These are phyloP conservation scores for Stenoptilia bipunctidactyla DNA, from an alignment of 2,888 invertebrate genomes.

Conservation along the genomic window DNA sequence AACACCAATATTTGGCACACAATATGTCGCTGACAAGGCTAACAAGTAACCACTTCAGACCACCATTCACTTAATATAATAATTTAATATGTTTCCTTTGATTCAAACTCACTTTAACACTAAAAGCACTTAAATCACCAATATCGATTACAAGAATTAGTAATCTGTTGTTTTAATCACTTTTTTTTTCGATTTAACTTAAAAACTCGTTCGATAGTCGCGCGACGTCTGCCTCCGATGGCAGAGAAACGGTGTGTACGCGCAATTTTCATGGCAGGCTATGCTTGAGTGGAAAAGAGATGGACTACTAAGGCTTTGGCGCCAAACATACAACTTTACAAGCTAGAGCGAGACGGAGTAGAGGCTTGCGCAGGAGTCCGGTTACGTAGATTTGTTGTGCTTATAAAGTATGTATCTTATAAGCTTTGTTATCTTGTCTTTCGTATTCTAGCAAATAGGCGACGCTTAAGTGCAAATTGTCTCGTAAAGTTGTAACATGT, in stretches of 20 bases:
- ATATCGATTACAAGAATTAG: no score
- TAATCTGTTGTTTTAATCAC: not conserved
- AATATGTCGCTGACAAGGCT: conserved; percentile 45
- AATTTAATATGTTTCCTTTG: not conserved
- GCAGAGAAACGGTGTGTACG: conserved; percentile 45
- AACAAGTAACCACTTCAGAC: conserved; percentile 43
- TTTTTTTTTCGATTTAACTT: conserved; percentile 11
- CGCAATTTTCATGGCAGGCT: conserved; percentile 42
- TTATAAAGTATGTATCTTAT: conserved; percentile 36
- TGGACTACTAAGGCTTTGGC: conserved; percentile 47
- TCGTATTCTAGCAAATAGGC: no score
- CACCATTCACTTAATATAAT: conserved; percentile 43
- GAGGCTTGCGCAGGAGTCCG: conserved; percentile 60
- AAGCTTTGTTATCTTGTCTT: conserved; percentile 2
- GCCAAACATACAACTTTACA: conserved; percentile 22
- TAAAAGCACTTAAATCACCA: not conserved
- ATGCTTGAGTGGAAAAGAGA: conserved; percentile 46
- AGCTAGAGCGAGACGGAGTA: conserved; percentile 40
- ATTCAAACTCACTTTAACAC: conserved; percentile 1
- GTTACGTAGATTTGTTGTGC: conserved; percentile 44
- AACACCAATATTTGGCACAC: conserved; percentile 34
- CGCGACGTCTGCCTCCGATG: conserved; percentile 46
- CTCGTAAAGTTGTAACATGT: no score
- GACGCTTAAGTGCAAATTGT: no score
- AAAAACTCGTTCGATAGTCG: conserved; percentile 21